Conservation (phyloP, 2,888 invertebrate species). For the Xanthostigma xanthostigma region DNA sequence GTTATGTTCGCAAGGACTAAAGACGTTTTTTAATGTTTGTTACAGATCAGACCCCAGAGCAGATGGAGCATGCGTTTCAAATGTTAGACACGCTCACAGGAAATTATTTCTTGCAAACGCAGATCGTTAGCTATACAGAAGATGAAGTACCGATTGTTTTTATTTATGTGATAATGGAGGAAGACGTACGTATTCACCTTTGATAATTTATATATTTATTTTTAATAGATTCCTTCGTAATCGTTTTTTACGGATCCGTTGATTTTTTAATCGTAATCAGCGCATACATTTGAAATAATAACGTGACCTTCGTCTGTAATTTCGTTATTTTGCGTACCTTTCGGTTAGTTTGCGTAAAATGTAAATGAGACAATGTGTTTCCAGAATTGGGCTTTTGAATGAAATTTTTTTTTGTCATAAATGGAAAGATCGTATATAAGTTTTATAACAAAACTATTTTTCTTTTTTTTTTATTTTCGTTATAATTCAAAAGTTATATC, state of each 20-base stretch:
- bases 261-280: not conserved
- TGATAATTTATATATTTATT: conserved; percentile 4
- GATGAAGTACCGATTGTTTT: conserved; percentile 65
- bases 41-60: conserved; percentile 35
- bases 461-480: too few species aligned
- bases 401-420: too few species aligned
- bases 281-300: too few species aligned
- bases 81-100: conserved; percentile 67
- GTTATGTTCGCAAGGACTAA: too few species aligned
- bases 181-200: conserved; percentile 41
- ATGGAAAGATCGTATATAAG: too few species aligned
- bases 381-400: too few species aligned
- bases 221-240: conserved; percentile 7
- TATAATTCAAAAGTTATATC: too few species aligned
- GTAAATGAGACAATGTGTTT: too few species aligned
- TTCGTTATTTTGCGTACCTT: too few species aligned
- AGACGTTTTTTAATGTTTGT: conserved; percentile 1
- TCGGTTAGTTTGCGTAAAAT: too few species aligned
- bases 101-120: conserved; percentile 74
- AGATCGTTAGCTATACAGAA: conserved; percentile 71
- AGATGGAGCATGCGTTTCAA: conserved; percentile 64
- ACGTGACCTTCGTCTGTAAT: too few species aligned
- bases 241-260: conserved; percentile 6
- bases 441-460: too few species aligned
- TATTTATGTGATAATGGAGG: conserved; percentile 60